A percentile compares a stretch with the other conserved stretches of the same genome.
Conservation (phyloP, 2,797 vertebrate species). For the Choloepus didactylus region DNA sequence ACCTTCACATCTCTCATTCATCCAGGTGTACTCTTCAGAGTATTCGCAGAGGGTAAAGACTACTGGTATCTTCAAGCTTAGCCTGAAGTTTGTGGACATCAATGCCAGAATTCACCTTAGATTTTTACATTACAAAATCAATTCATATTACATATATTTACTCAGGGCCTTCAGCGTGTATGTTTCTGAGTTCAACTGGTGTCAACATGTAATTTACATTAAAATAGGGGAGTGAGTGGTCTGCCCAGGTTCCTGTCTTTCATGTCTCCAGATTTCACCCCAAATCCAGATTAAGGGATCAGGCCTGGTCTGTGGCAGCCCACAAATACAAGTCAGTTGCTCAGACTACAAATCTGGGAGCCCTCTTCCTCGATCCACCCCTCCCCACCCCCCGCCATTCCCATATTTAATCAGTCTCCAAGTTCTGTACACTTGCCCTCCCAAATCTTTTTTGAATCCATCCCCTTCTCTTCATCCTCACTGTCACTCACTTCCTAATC, state of each 20-base stretch:
- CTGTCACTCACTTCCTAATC: background rate
- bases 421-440: background rate
- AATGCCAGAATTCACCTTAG: background rate
- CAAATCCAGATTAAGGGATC: accelerated
- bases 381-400: background rate
- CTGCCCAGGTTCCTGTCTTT: background rate
- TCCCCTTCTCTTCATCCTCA: background rate
- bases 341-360: background rate
- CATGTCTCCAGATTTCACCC: background rate
- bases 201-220: background rate
- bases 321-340: background rate
- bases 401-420: background rate
- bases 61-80: background rate
- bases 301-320: background rate
- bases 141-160: background rate
- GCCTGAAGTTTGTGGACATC: background rate
- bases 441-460: background rate
- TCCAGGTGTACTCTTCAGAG: background rate
- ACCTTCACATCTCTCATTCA: background rate
- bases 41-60: background rate
- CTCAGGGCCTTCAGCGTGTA: background rate
- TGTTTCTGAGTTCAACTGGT: background rate
- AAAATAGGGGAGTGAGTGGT: background rate
- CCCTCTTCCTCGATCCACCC: background rate
- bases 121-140: constrained; percentile 47